Conservation (phyloP, 2,797 vertebrate species). For the Fundulus diaphanus region DNA sequence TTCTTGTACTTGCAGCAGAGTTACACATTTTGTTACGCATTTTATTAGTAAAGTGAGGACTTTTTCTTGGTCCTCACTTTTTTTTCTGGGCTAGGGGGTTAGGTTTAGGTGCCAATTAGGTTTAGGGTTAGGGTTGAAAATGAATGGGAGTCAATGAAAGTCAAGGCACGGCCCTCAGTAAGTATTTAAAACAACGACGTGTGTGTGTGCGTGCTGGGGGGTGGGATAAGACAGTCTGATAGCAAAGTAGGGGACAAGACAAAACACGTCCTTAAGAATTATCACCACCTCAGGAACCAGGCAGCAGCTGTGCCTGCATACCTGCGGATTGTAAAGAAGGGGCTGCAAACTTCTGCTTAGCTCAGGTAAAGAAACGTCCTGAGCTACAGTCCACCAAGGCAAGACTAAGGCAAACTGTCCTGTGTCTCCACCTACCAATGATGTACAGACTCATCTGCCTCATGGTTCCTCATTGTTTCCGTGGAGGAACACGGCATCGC, state of each 20-base stretch:
- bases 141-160: too few relatives aligned
- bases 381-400: not conserved
- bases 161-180: too few relatives aligned
- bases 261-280: constrained; percentile 61
- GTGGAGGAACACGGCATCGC: not conserved
- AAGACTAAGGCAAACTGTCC: too few relatives aligned
- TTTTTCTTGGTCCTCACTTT: too few relatives aligned
- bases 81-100: too few relatives aligned
- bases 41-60: too few relatives aligned
- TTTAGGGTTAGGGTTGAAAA: too few relatives aligned
- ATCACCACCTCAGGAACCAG: constrained; percentile 36
- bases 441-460: not conserved
- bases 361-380: not conserved
- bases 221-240: constrained; percentile 19
- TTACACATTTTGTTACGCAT: too few relatives aligned
- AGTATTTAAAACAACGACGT: too few relatives aligned
- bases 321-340: constrained; percentile 60
- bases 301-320: constrained; percentile 70
- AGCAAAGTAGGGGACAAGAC: constrained; percentile 52
- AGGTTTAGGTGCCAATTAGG: too few relatives aligned
- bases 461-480: not conserved
- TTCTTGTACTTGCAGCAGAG: too few relatives aligned
- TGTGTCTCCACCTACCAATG: too few relatives aligned
- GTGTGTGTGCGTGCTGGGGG: not conserved
- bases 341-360: constrained; percentile 10